Base-by-base conservation (phyloP, 2,797 vertebrate species). In the Corythornis leucogaster region DNA sequence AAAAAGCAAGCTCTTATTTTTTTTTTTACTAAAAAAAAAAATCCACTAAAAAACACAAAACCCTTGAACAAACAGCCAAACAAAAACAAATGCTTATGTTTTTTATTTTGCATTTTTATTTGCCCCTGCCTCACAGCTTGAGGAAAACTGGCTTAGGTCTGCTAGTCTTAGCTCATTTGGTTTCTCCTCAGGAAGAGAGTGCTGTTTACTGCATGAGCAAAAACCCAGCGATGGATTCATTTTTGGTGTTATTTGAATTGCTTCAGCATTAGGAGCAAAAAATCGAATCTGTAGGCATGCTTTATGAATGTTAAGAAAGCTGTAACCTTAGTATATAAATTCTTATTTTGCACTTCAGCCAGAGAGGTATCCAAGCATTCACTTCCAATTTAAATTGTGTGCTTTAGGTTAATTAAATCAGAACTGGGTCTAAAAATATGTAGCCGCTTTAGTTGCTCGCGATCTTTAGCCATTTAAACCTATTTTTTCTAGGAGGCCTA, bases 251-350 rank as follows among this genome's bases (percentile, higher is more conserved):
- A 84, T 53, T 91, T 84, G 74, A 74, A 87, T 79, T 87, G 18
- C 55, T 80, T 22, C 18, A 31, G 25, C 55, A 43, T 51, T 89
- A 79, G 30, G 6, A 91, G 57, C 24, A 89, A 79, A 54, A 91
- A 91, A 76, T 57, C 1, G 1, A 91, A 88, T 57, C 46, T 68
- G 26, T 64, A 64, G 38, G 62, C 46, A 58, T 51, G 74, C 35
- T 87, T 81, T 86, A 59, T 90, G 83, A 91, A 92, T 84, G 61
- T 51, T 93, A 91, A 89, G 50, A 85, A 90, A 91, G 30, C 71
- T 87, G 68, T 95, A 66, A 90, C 74, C 80, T 84, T 91, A 80
- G 42, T 74, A 50, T 69, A 76, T 76, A 43, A 89, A 86, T 69
- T 84, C 24, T 19, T 84, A 57, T 75, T 93, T 87, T 80, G 18